These are phyloP conservation scores for Sesia bembeciformis DNA, from an alignment of 2,888 invertebrate genomes.

Conservation along the genomic window DNA sequence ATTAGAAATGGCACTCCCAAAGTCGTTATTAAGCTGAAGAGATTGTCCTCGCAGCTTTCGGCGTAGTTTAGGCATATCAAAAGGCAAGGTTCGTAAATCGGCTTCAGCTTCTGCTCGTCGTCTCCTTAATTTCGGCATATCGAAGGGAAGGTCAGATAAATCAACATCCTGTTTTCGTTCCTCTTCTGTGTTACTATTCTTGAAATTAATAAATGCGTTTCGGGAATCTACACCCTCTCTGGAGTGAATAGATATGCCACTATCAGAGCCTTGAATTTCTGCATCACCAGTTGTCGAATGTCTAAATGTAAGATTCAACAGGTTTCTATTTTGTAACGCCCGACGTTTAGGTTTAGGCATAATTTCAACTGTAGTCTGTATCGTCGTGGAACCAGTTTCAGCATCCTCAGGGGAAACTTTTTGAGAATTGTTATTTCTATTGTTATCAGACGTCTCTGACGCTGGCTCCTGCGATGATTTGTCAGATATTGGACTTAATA, in stretches of 20 bases:
- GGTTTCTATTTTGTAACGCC: slow-evolving; percentile 84
- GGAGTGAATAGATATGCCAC: slow-evolving; percentile 90
- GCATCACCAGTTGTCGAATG: slow-evolving; percentile 79
- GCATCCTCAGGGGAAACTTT: slow-evolving; percentile 83
- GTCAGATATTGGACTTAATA: slow-evolving; percentile 91
- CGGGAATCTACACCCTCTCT: slow-evolving; percentile 84
- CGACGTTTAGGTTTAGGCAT: slow-evolving; percentile 77
- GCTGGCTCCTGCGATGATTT: slow-evolving; percentile 91
- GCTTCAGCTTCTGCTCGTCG: slow-evolving; percentile 83
- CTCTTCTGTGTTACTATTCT: slow-evolving; percentile 71
- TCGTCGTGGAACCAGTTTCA: slow-evolving; percentile 51
- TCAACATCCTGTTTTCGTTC: slow-evolving; percentile 76
- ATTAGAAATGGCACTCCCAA: slow-evolving; percentile 83
- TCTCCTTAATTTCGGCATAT: slow-evolving; percentile 90
- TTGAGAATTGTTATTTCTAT: slow-evolving; percentile 84
- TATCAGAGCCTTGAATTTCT: slow-evolving; percentile 89
- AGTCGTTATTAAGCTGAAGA: slow-evolving; percentile 75
- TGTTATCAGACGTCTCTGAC: slow-evolving; percentile 87
- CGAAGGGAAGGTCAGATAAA: slow-evolving; percentile 87
- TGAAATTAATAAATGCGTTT: slow-evolving; percentile 76
- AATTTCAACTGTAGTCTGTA: slow-evolving; percentile 65
- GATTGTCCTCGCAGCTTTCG: slow-evolving; percentile 80
- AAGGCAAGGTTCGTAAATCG: slow-evolving; percentile 87
- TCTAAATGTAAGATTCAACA: slow-evolving; percentile 78
- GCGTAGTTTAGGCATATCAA: slow-evolving; percentile 92